phyloP scores from a whole-genome alignment of 2,113 vertebrate species.

The Petaurus breviceps region DNA sequence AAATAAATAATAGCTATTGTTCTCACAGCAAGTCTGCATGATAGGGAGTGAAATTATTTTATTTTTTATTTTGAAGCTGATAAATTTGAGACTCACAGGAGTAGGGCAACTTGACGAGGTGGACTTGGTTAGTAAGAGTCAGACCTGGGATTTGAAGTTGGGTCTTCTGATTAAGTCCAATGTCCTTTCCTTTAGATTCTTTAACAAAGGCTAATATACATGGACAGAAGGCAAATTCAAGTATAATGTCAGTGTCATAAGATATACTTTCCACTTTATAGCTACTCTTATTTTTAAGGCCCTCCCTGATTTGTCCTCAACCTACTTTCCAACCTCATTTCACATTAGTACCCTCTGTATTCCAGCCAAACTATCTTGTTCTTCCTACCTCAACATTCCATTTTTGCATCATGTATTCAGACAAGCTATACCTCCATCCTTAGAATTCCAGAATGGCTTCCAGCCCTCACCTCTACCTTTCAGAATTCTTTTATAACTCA shows the following conservation, averaged over 20 bases:
- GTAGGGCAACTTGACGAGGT: neutral
- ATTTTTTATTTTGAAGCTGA: neutral
- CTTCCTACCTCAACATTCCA: neutral
- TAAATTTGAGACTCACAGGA: neutral
- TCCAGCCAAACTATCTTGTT: neutral
- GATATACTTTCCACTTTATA: neutral
- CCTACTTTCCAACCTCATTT: neutral
- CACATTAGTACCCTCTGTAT: neutral
- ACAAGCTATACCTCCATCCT: neutral
- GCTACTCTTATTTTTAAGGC: neutral
- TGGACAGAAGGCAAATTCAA: neutral
- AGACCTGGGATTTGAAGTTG: neutral
- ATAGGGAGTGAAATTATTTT: neutral
- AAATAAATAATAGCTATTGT: neutral
- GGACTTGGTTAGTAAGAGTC: neutral
- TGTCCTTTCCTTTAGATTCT: neutral
- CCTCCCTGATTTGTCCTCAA: neutral
- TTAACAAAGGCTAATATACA: neutral
- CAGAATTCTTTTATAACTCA: neutral
- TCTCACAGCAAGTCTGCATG: neutral
- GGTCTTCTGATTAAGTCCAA: neutral
- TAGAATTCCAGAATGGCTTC: neutral
- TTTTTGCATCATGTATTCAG: neutral
- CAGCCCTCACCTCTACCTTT: neutral
- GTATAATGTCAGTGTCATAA: neutral